These are phyloP conservation scores for Macropodus opercularis DNA, from an alignment of 2,797 vertebrate species.

Conservation along the genomic window DNA sequence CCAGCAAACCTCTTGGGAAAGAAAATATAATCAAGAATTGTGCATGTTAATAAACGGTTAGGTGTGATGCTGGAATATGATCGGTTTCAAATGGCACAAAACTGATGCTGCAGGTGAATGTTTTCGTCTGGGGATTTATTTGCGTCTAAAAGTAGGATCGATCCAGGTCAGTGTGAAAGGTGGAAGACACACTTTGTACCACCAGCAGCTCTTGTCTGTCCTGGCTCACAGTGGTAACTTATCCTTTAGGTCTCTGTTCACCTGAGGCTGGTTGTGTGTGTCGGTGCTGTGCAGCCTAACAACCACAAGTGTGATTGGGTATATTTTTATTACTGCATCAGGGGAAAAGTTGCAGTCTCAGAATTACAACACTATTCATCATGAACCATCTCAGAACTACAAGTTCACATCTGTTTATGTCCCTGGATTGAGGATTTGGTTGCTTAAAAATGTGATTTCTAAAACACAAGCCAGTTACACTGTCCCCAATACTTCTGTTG, in stretches of 20 bases:
- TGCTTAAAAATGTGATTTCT: neutral
- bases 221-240: neutral
- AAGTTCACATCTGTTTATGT: neutral
- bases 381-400: neutral
- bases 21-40: too few relatives aligned
- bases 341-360: slow-evolving; percentile 1
- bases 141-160: too few relatives aligned
- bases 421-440: too few relatives aligned
- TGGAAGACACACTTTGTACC: neutral
- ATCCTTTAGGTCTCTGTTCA: neutral
- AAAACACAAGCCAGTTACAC: neutral
- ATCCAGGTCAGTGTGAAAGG: too few relatives aligned
- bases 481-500: slow-evolving; percentile 14
- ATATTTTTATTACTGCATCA: slow-evolving; percentile 7
- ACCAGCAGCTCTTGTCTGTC: too few relatives aligned
- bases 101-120: too few relatives aligned
- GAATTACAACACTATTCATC: slow-evolving; percentile 1
- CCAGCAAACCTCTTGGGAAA: too few relatives aligned
- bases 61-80: too few relatives aligned
- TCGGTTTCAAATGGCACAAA: too few relatives aligned
- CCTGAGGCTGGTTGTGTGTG: too few relatives aligned
- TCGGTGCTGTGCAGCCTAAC: neutral
- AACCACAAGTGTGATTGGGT: neutral
- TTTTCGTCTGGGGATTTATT: too few relatives aligned
- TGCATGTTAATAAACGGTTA: too few relatives aligned